Percentiles rank a stretch among this genome's conserved stretches.
These are phyloP conservation scores for Megaceryle torquata DNA, from an alignment of 2,113 vertebrate species.

Conservation along the genomic window DNA sequence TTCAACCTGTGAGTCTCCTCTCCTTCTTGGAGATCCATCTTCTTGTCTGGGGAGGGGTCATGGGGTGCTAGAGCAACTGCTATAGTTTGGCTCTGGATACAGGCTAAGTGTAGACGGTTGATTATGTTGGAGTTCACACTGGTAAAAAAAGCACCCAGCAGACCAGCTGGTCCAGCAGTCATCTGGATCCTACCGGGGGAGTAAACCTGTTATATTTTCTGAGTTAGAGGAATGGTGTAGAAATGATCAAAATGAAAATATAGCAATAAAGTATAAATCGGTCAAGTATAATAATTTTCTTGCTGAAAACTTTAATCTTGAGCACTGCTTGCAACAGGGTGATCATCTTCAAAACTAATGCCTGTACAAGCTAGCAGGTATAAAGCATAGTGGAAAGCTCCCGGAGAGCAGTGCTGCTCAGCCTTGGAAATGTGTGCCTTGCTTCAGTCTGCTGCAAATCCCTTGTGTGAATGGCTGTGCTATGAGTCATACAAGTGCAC, in stretches of 20 bases:
- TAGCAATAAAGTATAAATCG: neutral
- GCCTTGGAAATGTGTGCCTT: neutral
- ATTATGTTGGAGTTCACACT: neutral
- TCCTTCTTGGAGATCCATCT: neutral
- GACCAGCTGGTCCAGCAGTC: neutral
- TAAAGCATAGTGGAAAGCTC: neutral
- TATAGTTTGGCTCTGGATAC: neutral
- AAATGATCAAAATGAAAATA: neutral
- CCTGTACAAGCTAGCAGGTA: neutral
- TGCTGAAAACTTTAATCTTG: neutral
- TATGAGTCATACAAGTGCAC: rapidly evolving
- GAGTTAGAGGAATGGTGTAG: neutral
- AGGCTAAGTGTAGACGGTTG: neutral
- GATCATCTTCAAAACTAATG: neutral
- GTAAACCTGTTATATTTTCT: neutral
- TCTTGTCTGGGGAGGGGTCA: neutral
- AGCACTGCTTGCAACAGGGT: neutral
- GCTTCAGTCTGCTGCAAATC: neutral
- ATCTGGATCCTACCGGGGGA: neutral
- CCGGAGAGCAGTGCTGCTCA: neutral
- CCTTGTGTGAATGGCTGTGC: neutral
- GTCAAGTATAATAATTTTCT: neutral
- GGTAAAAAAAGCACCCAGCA: neutral
- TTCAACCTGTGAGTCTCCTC: neutral
- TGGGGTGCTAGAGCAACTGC: neutral